Conservation (phyloP, 2,113 vertebrate genomes). For the Callionymus lyra region DNA sequence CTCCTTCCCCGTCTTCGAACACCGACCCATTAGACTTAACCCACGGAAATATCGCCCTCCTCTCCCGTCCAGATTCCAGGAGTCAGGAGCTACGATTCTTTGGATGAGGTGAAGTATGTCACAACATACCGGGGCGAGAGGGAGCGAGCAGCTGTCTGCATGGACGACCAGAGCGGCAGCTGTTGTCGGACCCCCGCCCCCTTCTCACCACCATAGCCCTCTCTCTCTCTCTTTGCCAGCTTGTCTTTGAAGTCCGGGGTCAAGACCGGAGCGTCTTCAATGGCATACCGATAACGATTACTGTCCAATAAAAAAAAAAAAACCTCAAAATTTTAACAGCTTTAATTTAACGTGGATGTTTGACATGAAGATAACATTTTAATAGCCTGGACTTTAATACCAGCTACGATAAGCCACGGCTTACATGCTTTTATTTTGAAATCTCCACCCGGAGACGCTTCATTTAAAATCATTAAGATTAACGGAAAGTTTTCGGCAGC, state of each 20-base stretch:
- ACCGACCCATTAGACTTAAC: too few relatives aligned
- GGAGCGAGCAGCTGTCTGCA: slow-evolving; percentile 48
- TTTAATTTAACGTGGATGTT: not conserved
- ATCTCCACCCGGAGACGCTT: too few relatives aligned
- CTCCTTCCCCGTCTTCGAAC: too few relatives aligned
- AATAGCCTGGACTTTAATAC: not conserved
- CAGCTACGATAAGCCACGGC: too few relatives aligned
- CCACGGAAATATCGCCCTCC: too few relatives aligned
- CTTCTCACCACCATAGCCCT: slow-evolving; percentile 5
- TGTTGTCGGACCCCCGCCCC: slow-evolving; percentile 29
- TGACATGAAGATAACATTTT: not conserved
- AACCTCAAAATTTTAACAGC: slow-evolving; percentile 1
- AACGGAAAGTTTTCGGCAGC: not conserved
- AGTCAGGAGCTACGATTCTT: too few relatives aligned
- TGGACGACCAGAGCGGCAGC: slow-evolving; percentile 62
- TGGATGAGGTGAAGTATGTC: too few relatives aligned
- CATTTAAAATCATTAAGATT: not conserved
- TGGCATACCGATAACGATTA: slow-evolving; percentile 36
- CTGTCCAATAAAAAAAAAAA: slow-evolving; percentile 11
- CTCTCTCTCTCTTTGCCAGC: slow-evolving; percentile 40
- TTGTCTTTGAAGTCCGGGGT: slow-evolving; percentile 55
- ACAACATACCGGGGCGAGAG: slow-evolving; percentile 10
- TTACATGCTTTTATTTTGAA: too few relatives aligned
- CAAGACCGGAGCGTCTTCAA: slow-evolving; percentile 37
- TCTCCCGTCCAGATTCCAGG: too few relatives aligned